These are phyloP conservation scores for Rhadina sibilatrix DNA, from an alignment of 2,113 vertebrate species.

Conservation along the genomic window DNA sequence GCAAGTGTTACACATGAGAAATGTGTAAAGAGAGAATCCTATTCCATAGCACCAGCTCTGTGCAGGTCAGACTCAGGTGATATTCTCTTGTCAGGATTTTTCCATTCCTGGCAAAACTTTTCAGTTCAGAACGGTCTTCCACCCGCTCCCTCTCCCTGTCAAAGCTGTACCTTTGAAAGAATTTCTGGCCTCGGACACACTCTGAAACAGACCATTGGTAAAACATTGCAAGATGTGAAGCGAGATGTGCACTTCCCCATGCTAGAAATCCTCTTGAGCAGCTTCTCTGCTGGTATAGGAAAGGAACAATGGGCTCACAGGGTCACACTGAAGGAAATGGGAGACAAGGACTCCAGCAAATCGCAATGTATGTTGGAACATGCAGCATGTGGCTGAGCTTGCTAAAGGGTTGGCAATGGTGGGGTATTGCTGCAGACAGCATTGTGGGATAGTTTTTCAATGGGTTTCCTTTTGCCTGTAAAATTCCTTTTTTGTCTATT, in stretches of 20 bases:
- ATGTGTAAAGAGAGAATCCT: not conserved
- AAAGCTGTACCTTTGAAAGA: not conserved
- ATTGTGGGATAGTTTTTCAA: not conserved
- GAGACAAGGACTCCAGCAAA: not conserved
- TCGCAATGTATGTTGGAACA: accelerated
- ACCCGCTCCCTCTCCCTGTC: not conserved
- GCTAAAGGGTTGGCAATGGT: not conserved
- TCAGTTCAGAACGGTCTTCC: not conserved
- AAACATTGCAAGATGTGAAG: not conserved
- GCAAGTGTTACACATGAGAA: not conserved
- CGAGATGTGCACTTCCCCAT: too few species aligned
- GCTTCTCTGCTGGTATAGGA: accelerated
- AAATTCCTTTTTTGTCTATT: not conserved
- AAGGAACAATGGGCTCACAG: not conserved
- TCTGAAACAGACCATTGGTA: not conserved
- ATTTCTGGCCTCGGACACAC: not conserved
- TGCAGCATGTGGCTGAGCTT: not conserved
- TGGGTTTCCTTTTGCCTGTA: not conserved
- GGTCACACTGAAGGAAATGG: not conserved
- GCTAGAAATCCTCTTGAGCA: not conserved
- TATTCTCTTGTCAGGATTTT: not conserved
- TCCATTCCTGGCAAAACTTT: not conserved
- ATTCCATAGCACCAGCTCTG: not conserved
- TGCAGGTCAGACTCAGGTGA: not conserved
- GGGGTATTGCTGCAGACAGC: not conserved